These are phyloP conservation scores for Eurytoma adleriae DNA, from an alignment of 2,888 invertebrate species.

Conservation along the genomic window DNA sequence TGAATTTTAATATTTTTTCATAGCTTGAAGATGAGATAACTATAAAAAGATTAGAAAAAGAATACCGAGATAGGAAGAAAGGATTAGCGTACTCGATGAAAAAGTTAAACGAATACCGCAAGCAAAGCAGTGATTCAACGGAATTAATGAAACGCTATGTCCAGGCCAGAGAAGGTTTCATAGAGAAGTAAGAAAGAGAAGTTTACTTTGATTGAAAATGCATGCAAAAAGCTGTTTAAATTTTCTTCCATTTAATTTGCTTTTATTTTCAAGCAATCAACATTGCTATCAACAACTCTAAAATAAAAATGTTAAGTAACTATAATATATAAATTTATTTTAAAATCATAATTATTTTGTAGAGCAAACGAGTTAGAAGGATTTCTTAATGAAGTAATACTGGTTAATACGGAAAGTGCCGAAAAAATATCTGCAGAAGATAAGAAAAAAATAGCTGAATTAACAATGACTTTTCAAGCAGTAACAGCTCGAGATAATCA, in stretches of 20 bases:
- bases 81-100: constrained; percentile 27
- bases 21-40: constrained; percentile 45
- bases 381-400: constrained; percentile 42
- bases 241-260: no score
- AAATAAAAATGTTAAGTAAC: no score
- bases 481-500: constrained; percentile 25
- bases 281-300: no score
- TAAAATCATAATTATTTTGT: background rate
- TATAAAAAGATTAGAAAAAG: constrained; percentile 44
- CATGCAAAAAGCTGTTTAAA: no score
- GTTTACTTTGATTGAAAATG: no score
- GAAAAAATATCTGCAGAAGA: constrained; percentile 28
- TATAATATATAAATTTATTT: constrained; percentile 8
- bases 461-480: constrained; percentile 1
- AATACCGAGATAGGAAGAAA: constrained; percentile 28
- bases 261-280: no score
- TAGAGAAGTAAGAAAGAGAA: no score
- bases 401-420: constrained; percentile 21
- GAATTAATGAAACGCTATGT: constrained; percentile 40
- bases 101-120: constrained; percentile 30
- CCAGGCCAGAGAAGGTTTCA: constrained; percentile 19
- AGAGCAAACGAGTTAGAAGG: constrained; percentile 45
- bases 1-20: background rate
- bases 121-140: constrained; percentile 20
- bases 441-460: background rate